Conservation (phyloP, 2,888 invertebrate genomes). For the Tiphia femorata region DNA sequence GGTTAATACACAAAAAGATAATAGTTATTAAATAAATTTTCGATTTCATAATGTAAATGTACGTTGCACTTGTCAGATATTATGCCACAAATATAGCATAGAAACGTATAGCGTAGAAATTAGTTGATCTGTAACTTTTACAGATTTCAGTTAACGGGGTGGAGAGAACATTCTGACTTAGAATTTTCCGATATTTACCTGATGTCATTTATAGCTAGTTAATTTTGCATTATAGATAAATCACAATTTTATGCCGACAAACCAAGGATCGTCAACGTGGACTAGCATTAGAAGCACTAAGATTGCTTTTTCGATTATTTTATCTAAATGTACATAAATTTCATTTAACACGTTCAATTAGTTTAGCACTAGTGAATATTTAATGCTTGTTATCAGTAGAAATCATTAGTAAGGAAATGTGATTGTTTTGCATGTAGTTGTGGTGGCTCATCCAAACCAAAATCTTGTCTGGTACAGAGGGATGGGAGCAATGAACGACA, state of each 20-base stretch:
- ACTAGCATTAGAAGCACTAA: conserved; percentile 19
- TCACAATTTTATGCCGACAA: conserved; percentile 1
- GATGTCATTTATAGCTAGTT: background rate
- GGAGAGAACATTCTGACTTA: too few relatives aligned
- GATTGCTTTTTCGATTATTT: conserved; percentile 15
- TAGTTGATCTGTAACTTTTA: too few relatives aligned
- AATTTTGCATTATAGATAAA: conserved; percentile 1
- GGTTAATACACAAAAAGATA: too few relatives aligned
- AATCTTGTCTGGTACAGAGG: conserved; percentile 76
- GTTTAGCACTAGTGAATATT: conserved; percentile 27
- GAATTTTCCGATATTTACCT: background rate
- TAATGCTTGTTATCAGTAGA: conserved; percentile 53
- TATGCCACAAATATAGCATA: too few relatives aligned
- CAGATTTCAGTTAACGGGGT: too few relatives aligned
- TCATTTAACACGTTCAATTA: conserved; percentile 10
- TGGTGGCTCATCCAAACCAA: conserved; percentile 75
- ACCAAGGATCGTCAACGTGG: background rate
- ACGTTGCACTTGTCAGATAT: too few relatives aligned
- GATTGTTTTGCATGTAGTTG: conserved; percentile 72
- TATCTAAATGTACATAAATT: conserved; percentile 5
- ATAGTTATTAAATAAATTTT: too few relatives aligned
- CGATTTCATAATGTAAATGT: too few relatives aligned
- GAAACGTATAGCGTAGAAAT: too few relatives aligned
- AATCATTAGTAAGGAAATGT: conserved; percentile 63
- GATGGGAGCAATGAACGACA: conserved; percentile 71